Evolutionary conservation across 2,888 invertebrate genomes (phyloP).

Genomic region (Brachycybe producta): DNA sequence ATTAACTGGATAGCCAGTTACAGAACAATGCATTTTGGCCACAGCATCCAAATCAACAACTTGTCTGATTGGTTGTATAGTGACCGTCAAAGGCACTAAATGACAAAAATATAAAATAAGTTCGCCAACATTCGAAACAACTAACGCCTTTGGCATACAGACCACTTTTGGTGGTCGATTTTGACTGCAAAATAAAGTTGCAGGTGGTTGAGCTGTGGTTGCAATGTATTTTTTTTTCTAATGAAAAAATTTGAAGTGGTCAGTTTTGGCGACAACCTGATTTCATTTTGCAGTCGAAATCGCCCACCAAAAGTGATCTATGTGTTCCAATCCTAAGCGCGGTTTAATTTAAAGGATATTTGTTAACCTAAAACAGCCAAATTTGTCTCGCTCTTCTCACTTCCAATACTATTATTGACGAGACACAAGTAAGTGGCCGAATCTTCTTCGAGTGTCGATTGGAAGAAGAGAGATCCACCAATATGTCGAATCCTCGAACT

Average conservation of each 20-base stretch:
- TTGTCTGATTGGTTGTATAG: conserved; percentile 78
- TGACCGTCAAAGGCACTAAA: conserved; percentile 67
- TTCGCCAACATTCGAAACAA: too few species aligned
- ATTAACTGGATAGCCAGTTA: conserved; percentile 57
- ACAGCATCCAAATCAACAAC: conserved; percentile 87
- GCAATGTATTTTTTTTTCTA: too few species aligned
- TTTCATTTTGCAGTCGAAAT: too few species aligned
- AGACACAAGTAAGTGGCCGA: conserved; percentile 89
- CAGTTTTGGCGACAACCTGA: too few species aligned
- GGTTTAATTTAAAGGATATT: too few species aligned
- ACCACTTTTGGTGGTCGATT: too few species aligned
- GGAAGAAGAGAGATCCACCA: conserved; percentile 83
- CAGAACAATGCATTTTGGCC: conserved; percentile 58
- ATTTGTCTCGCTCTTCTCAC: conserved; percentile 83
- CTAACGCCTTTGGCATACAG: too few species aligned
- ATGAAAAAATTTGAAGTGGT: too few species aligned
- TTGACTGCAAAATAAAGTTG: too few species aligned
- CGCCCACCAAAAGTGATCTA: too few species aligned
- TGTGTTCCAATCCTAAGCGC: too few species aligned
- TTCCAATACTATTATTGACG: conserved; percentile 84
- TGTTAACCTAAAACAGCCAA: conserved; percentile 66
- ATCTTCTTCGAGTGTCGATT: conserved; percentile 79
- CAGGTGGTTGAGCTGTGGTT: too few species aligned
- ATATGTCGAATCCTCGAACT: conserved; percentile 37
- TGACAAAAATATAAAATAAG: neutral